phyloP scores from a whole-genome alignment of 2,113 vertebrate genomes.

The Microcebus griseorufus region DNA sequence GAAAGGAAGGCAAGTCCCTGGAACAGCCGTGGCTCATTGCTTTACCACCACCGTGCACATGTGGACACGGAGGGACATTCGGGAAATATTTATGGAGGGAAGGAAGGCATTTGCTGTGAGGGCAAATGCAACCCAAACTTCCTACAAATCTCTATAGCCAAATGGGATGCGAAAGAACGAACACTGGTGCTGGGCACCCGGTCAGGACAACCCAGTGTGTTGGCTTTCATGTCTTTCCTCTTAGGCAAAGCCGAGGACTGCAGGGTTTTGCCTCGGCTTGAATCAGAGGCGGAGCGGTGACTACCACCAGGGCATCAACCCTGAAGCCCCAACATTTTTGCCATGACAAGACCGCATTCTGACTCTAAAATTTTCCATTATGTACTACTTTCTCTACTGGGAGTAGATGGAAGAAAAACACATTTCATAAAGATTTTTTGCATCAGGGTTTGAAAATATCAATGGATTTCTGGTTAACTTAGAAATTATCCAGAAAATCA shows the following conservation, averaged over 20 bases:
- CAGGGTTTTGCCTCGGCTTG: neutral
- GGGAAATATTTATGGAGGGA: neutral
- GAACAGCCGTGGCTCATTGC: neutral
- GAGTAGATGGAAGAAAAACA: neutral
- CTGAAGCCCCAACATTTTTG: neutral
- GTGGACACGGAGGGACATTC: neutral
- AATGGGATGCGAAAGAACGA: neutral
- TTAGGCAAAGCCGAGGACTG: neutral
- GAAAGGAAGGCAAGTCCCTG: neutral
- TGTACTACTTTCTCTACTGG: neutral
- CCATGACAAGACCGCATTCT: neutral
- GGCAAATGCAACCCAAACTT: too few relatives aligned
- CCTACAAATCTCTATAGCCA: neutral
- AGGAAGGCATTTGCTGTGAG: neutral
- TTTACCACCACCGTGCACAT: rapidly evolving
- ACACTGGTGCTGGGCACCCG: too few relatives aligned
- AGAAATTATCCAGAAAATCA: conserved; percentile 36
- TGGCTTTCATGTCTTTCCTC: neutral
- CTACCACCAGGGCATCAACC: neutral
- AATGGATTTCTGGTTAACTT: neutral
- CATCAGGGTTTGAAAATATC: neutral
- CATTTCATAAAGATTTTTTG: neutral
- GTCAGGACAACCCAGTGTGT: rapidly evolving
- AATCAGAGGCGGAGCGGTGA: neutral
- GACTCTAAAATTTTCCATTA: neutral